Conservation (phyloP, 2,113 vertebrate genomes). For the Trematocara macrostoma region DNA sequence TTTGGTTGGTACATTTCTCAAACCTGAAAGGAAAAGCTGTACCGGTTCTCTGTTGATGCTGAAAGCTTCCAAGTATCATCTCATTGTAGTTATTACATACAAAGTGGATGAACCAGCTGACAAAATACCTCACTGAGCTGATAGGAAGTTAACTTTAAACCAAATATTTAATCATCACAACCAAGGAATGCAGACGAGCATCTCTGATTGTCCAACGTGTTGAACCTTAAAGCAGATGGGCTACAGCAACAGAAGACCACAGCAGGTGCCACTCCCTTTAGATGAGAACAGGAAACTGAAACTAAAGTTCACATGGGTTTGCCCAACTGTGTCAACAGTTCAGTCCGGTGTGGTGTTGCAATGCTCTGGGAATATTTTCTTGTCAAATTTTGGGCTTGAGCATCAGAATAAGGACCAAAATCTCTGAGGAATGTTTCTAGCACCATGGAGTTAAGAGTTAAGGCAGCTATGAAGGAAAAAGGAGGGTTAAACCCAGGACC, state of each 20-base stretch:
- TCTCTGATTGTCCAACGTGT: not conserved
- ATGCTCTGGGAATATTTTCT: not conserved
- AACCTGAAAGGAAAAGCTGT: not conserved
- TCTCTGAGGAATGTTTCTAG: not conserved
- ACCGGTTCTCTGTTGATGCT: not conserved
- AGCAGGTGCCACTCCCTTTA: not conserved
- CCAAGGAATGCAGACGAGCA: not conserved
- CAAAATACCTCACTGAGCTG: not conserved
- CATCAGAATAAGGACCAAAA: not conserved
- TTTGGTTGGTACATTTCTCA: not conserved
- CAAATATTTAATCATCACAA: not conserved
- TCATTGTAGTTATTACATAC: not conserved
- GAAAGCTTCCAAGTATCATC: not conserved
- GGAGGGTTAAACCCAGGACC: not conserved
- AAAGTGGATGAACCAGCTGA: not conserved
- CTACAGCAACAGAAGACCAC: not conserved
- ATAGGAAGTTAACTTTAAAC: not conserved
- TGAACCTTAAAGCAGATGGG: not conserved
- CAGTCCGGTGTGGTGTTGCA: not conserved
- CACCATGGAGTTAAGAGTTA: not conserved
- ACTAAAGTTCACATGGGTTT: not conserved
- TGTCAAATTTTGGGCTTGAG: not conserved
- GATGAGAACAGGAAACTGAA: not conserved
- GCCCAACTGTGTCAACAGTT: not conserved
- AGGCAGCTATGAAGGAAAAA: not conserved